Conservation (phyloP, 92 coral and sea anemone species). For the Epizoanthus rinbou region DNA sequence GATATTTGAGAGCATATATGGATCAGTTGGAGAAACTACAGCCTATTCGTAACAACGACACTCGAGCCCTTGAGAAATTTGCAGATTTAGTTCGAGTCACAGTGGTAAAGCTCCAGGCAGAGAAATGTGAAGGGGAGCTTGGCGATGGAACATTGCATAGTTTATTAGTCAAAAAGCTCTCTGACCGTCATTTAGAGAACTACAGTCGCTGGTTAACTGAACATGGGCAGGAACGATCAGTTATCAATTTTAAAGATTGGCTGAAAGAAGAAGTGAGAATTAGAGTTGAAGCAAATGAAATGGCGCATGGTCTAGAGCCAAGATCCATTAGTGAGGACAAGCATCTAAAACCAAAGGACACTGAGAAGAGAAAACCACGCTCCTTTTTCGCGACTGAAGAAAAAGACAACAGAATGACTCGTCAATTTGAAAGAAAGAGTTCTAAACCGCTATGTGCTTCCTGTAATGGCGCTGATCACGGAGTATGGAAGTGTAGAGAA, state of each 20-base stretch:
- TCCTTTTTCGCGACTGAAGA: conserved; percentile 7
- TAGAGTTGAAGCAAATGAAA: conserved; percentile 45
- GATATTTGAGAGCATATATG: conserved; percentile 50
- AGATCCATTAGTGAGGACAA: background rate
- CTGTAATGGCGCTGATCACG: conserved; percentile 50
- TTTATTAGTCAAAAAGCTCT: conserved; percentile 46
- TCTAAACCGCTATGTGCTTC: conserved; percentile 18
- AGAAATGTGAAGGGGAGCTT: conserved; percentile 56
- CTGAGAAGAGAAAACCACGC: conserved; percentile 5
- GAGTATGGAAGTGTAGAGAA: conserved; percentile 48
- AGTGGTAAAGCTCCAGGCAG: conserved; percentile 69
- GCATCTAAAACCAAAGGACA: too few species aligned
- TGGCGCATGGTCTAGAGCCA: conserved; percentile 24
- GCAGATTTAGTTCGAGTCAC: conserved; percentile 66
- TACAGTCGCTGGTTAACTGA: conserved; percentile 58
- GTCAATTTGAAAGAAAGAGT: background rate
- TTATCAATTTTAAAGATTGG: conserved; percentile 55
- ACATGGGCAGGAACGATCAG: conserved; percentile 35
- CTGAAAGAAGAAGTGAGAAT: conserved; percentile 54
- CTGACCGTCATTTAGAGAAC: conserved; percentile 46
- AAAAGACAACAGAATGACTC: background rate
- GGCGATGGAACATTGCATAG: conserved; percentile 67
- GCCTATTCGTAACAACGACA: conserved; percentile 36
- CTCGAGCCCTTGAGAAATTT: conserved; percentile 54
- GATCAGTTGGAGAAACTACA: conserved; percentile 57